phyloP scores from a whole-genome alignment of 2,797 vertebrate genomes.

The Numenius phaeopus region DNA sequence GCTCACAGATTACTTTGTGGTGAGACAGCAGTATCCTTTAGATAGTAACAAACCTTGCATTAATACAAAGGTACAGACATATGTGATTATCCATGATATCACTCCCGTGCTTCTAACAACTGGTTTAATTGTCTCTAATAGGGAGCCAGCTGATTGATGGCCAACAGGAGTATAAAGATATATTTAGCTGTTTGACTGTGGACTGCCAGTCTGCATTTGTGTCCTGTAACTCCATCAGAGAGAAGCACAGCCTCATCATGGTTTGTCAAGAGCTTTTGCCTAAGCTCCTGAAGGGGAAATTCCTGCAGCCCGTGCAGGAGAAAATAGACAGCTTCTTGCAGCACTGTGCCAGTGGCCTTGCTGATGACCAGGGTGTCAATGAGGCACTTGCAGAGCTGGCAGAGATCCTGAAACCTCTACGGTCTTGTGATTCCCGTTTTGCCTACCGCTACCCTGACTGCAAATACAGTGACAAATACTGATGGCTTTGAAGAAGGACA shows the following conservation, averaged over 20 bases:
- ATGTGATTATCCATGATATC: background rate
- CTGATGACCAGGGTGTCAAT: background rate
- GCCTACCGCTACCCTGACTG: slow-evolving; percentile 88
- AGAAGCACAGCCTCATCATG: slow-evolving; percentile 79
- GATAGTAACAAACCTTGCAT: background rate
- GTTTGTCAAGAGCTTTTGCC: slow-evolving; percentile 82
- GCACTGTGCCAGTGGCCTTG: slow-evolving; percentile 58
- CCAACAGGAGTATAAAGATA: slow-evolving; percentile 70
- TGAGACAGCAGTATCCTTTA: background rate
- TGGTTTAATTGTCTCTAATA: slow-evolving; percentile 35
- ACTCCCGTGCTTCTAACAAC: background rate
- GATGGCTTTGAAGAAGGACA: background rate
- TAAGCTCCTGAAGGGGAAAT: slow-evolving; percentile 75
- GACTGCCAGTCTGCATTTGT: slow-evolving; percentile 73
- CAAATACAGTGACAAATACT: slow-evolving; percentile 80
- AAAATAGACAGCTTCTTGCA: slow-evolving; percentile 71
- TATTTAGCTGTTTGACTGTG: slow-evolving; percentile 83
- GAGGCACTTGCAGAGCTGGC: slow-evolving; percentile 65
- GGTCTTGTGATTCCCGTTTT: slow-evolving; percentile 80
- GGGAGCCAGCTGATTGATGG: slow-evolving; percentile 49
- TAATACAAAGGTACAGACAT: background rate
- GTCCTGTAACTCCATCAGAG: slow-evolving; percentile 77
- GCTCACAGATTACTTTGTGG: background rate
- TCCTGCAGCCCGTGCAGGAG: slow-evolving; percentile 64
- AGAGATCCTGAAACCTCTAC: slow-evolving; percentile 77